A percentile compares a stretch with the other conserved stretches of the same genome.
phyloP scores from a whole-genome alignment of 2,888 invertebrate genomes.

The Lordiphosa fenestrarum region DNA sequence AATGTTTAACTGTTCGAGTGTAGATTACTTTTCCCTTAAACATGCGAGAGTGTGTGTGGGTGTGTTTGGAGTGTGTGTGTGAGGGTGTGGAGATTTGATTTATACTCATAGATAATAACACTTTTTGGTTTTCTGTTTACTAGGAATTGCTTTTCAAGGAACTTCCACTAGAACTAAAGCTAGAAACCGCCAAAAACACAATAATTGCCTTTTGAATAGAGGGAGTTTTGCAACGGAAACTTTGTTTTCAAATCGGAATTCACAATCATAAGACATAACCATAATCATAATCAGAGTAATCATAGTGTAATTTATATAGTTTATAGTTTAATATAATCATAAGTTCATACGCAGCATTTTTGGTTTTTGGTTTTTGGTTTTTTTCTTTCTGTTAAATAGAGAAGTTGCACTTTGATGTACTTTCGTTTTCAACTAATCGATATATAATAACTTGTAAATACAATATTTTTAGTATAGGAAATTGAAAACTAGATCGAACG shows the following conservation, averaged over 20 bases:
- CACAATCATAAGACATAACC: conserved; percentile 19
- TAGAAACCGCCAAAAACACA: conserved; percentile 14
- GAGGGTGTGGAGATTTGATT: conserved; percentile 1
- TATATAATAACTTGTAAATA: conserved; percentile 10
- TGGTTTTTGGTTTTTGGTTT: conserved; percentile 38
- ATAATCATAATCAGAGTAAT: conserved; percentile 27
- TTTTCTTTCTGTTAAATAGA: conserved; percentile 1
- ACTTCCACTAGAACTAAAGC: conserved; percentile 6
- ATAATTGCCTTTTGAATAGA: conserved; percentile 50
- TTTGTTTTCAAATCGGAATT: background rate
- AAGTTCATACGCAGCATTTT: conserved; percentile 78
- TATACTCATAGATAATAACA: conserved; percentile 7
- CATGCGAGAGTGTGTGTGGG: conserved; percentile 1
- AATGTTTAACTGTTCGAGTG: too few species aligned
- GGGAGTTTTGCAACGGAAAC: conserved; percentile 46
- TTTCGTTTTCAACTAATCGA: too few species aligned
- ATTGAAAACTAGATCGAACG: too few species aligned
- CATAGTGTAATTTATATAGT: conserved; percentile 53
- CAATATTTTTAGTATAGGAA: conserved; percentile 11
- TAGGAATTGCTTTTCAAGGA: conserved; percentile 10
- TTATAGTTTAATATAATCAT: conserved; percentile 70
- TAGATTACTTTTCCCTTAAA: background rate
- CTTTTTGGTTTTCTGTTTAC: background rate
- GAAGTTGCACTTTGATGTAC: background rate
- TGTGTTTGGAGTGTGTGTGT: background rate